Base-by-base conservation (phyloP, 2,888 invertebrate species). In the Strigamia maritima region DNA sequence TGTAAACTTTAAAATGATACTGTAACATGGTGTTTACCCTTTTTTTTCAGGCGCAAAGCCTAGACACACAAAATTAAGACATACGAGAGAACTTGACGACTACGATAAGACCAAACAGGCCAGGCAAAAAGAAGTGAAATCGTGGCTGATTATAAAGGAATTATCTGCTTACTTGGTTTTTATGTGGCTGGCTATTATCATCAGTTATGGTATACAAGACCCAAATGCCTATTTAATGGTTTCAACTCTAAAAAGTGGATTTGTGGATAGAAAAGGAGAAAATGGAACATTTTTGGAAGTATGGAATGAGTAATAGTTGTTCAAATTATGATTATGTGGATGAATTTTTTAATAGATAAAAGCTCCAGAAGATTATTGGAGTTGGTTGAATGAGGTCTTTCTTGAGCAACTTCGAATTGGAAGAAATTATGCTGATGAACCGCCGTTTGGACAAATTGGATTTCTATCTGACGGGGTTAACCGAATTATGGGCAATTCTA, bases 401-500 rank as follows among this genome's bases (percentile, higher is more conserved):
- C 81, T 87, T 10, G 84, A 85, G 10, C 85, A 85, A 40, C 82
- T 89, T 2, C 83, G 87, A 60, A 85, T 84, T 16, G 83, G 83
- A 10, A 83, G 84, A 28, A 88, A 88, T 86, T 89, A 89, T 83
- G 88, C 89, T 82, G 85, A 86, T 24, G 84, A 85, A 75, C 87
- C 87, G 24, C 87, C 88, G 0, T 85, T 87, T 81, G 85, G 86
- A 49, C 84, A 88, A 80, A 83, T 87, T 82, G 89, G 87, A 3
- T 89, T 86, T 82, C 83, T 89, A 75, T 85, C 86, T 80, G 89
- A 89, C 83, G 86, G 87, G 79, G 86, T 86, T 8, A 87, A 87
- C 26, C 84, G 88, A 70, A 85, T 89, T 49, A 87, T 89, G 86
- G 89, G 89, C 19, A 88, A 87, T 81, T 88, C 88, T 40, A 86